A percentile compares a stretch with the other conserved stretches of the same genome.
Evolutionary conservation across 2,113 vertebrate species (phyloP).

Genomic region (Andinoacara biseriatus): DNA sequence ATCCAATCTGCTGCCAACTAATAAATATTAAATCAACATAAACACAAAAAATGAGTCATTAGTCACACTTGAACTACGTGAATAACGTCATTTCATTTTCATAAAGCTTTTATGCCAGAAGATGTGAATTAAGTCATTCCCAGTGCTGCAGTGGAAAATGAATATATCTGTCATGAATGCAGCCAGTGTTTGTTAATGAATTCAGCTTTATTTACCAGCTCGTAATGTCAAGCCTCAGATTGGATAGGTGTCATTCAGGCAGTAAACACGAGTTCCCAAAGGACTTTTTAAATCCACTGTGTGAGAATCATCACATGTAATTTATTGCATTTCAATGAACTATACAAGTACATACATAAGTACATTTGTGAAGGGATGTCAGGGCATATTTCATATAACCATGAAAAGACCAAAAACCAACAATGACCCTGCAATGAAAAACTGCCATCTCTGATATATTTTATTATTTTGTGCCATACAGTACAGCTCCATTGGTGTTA

Average conservation of each 20-base stretch:
- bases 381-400: background rate
- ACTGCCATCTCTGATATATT: background rate
- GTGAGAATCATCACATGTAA: background rate
- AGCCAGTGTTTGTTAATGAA: constrained; percentile 66
- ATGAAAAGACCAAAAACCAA: background rate
- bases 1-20: constrained; percentile 34
- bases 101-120: constrained; percentile 32
- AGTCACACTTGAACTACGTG: constrained; percentile 39
- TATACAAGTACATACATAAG: background rate
- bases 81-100: constrained; percentile 61
- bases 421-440: background rate
- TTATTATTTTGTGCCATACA: background rate
- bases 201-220: constrained; percentile 61
- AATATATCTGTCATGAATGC: constrained; percentile 61
- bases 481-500: background rate
- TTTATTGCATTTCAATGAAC: constrained; percentile 9
- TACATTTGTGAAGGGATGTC: background rate
- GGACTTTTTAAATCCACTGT: constrained; percentile 21
- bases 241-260: constrained; percentile 43
- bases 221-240: constrained; percentile 36
- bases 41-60: constrained; percentile 44
- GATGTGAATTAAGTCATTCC: constrained; percentile 62
- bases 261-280: constrained; percentile 46
- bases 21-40: constrained; percentile 61
- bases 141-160: constrained; percentile 55